phyloP scores from a whole-genome alignment of 1,140 invertebrate genomes.

The Diabrotica virgifera region DNA sequence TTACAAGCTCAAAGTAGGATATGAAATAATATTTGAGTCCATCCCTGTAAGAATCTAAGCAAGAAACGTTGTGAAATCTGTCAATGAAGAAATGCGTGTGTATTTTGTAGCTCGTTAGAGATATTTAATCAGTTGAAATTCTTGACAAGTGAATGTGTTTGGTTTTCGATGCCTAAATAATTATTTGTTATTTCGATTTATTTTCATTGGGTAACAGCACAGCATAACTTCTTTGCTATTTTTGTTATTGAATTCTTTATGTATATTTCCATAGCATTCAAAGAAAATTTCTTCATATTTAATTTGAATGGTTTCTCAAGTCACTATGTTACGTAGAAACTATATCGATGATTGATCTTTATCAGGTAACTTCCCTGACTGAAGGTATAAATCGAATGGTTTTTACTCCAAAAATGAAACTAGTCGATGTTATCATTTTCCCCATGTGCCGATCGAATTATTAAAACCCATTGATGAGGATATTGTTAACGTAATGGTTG shows the following conservation, averaged over 20 bases:
- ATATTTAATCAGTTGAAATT: conserved; percentile 9
- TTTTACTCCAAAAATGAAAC: no score
- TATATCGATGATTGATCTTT: no score
- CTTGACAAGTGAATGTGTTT: conserved; percentile 10
- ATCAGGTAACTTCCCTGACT: no score
- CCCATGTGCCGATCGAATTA: no score
- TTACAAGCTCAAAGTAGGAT: not conserved
- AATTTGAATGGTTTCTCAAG: not conserved
- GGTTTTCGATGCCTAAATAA: conserved; percentile 8
- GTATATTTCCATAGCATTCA: not conserved
- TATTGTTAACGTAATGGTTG: no score
- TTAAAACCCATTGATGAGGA: no score
- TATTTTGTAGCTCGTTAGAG: conserved; percentile 10
- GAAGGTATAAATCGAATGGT: no score
- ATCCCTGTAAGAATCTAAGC: no score
- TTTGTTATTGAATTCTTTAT: conserved; percentile 1
- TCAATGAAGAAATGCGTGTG: not conserved
- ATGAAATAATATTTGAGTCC: no score
- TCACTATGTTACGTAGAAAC: no score
- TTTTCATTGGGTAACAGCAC: conserved; percentile 3
- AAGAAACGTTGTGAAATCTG: not conserved
- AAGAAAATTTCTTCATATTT: not conserved
- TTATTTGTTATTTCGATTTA: conserved; percentile 12
- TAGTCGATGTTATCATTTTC: no score
- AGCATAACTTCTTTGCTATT: not conserved